Base-by-base conservation (phyloP, 2,797 vertebrate genomes). In the Lateolabrax maculatus region DNA sequence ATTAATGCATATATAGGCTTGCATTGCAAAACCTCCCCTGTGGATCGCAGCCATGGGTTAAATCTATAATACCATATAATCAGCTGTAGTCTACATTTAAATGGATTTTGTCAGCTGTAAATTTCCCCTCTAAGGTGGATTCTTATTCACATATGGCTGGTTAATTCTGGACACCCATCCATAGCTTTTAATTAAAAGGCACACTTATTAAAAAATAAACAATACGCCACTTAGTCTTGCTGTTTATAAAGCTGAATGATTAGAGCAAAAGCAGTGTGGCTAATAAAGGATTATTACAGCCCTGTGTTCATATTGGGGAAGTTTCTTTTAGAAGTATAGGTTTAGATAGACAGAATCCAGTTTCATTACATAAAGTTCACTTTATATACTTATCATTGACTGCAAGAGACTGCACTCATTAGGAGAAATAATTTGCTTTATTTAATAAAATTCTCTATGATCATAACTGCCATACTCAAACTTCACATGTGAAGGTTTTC, bases 131-230 rank as follows among this genome's bases (percentile, higher is more conserved):
- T 49, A 8, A 71, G 56, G 49, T 70, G 49, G 36, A 2, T 46
- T 70, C 51, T 34, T 0, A 34, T 85, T 71, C 36, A 49, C 36
- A 57, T 43, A 71, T 13, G 25, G 58, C 74, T 75, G 46, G 52
- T 71, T 85, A 70, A 34, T 67, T 57, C 60, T 39, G 51, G 77
- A 76, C 80, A 64, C 19, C 36, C 75, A 70, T 83, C 78, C 71
- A 19, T 76, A 61, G 43, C n/a, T 60, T 84, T 75, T 81, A 85
- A 88, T 92, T 85, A 86, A 90, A 80, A 49, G 36, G 16, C 43
- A 58, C 34, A 34, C 27, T 83, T 81, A 68, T 81, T 76, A 4
- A 79, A 72, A 48, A 51, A 23, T 1, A 70, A 77, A 78, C 53
- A 70, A 75, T 70, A 56, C 19, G 48, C 36, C 55, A 36, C 73